Conservation (phyloP, 2,113 vertebrate genomes). For the Hippolais icterina region DNA sequence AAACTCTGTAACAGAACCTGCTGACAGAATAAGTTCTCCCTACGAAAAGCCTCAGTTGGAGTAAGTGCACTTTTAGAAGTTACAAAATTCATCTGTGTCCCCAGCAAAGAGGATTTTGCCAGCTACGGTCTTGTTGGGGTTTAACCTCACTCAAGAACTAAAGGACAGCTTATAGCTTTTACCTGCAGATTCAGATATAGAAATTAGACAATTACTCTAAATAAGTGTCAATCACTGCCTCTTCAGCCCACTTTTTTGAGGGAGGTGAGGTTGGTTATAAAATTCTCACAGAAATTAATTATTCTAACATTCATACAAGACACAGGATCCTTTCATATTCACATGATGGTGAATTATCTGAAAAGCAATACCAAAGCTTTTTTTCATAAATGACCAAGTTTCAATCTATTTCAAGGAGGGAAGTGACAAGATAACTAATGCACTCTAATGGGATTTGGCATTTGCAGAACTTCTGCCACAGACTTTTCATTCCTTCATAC, state of each 20-base stretch:
- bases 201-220: not conserved
- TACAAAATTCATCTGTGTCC: not conserved
- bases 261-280: not conserved
- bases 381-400: not conserved
- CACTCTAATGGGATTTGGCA: not conserved
- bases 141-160: not conserved
- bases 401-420: not conserved
- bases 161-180: not conserved
- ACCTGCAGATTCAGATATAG: not conserved
- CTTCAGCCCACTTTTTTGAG: not conserved
- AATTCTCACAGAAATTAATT: not conserved
- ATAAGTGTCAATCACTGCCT: not conserved
- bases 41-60: not conserved
- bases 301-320: not conserved
- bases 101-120: not conserved
- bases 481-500: not conserved
- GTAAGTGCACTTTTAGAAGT: not conserved
- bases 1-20: not conserved
- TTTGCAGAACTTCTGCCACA: not conserved
- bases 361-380: not conserved
- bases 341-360: accelerated
- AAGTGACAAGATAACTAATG: not conserved
- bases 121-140: not conserved
- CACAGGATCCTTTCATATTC: not conserved
- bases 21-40: not conserved